These are phyloP conservation scores for Sinosuthora webbiana DNA, from an alignment of 2,113 vertebrate species.

Conservation along the genomic window DNA sequence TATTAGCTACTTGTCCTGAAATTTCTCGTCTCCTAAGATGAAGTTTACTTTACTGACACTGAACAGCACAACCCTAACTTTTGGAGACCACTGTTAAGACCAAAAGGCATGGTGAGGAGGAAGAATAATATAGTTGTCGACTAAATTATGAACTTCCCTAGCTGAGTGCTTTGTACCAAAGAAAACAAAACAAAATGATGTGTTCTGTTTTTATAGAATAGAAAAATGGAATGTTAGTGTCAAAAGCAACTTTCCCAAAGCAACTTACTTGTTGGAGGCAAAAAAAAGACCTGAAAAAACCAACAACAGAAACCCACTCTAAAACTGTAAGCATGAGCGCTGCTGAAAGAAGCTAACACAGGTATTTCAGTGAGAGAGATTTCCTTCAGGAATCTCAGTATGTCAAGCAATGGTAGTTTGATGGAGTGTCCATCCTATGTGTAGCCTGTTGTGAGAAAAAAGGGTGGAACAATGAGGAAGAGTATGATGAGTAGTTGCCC, in stretches of 20 bases:
- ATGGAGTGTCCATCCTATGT: not conserved
- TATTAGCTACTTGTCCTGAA: not conserved
- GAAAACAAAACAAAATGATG: not conserved
- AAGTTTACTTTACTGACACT: not conserved
- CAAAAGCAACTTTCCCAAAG: not conserved
- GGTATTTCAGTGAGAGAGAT: not conserved
- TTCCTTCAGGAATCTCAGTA: not conserved
- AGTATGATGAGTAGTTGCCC: not conserved
- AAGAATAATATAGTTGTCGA: not conserved
- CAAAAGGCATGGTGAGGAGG: not conserved
- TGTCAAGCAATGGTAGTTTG: not conserved
- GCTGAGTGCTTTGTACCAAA: not conserved
- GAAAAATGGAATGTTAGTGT: not conserved
- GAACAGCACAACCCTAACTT: not conserved
- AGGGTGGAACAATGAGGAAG: not conserved
- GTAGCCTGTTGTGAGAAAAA: not conserved
- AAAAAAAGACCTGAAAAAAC: not conserved
- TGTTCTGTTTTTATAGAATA: not conserved
- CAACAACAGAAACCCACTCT: too few relatives aligned
- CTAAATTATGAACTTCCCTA: not conserved
- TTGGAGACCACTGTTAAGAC: not conserved
- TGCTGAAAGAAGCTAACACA: not conserved
- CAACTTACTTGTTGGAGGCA: not conserved
- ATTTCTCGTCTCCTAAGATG: not conserved
- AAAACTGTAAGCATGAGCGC: not conserved